Base-by-base conservation (phyloP, 2,113 vertebrate genomes). In the Myotis lucifugus region DNA sequence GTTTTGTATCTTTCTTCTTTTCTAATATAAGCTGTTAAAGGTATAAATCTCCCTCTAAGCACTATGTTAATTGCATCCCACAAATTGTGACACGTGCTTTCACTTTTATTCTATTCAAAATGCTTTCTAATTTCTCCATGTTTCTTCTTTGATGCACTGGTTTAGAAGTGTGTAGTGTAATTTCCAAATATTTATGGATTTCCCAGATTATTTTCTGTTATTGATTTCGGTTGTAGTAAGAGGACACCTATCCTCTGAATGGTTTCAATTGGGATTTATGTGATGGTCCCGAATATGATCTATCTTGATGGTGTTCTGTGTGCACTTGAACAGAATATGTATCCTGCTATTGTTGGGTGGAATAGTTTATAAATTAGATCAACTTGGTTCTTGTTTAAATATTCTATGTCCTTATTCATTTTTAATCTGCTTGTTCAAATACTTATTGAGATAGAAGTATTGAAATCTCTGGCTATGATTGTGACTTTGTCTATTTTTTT, bases 111-210 rank as follows among this genome's bases (percentile, higher is more conserved):
- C 3, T 54, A 5, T 74, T 90, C 15, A 93, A 84, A 52, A 29
- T 56, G 42, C 84, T 92, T 89, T 86, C 29, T 86, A 40, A 67
- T 69, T 69, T 77, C 2, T 21, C 23, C 42, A 32, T 73, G 37
- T 79, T 76, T 89, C n/a, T 93, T 92, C 37, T 66, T 92, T 81
- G 14, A 74, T 34, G 19, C 48, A 70, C 25, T 69, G 4, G 19
- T 89, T 84, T 91, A 94, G 59, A 88, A 84, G 15, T n/a, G 4
- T 79, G 25, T 25, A 64, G 27, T 29, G 11, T 85, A 83, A 91
- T 77, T 85, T 89, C 17, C 32, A 89, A 89, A 85, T 90, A 85
- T 88, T 88, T 79, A 81, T n/a, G 9, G 10, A 46, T 78, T 82
- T 88, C 48, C 25, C 9, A 67, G 40, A 27, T 91, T 61, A 21